A percentile compares a stretch with the other conserved stretches of the same genome.
These are phyloP conservation scores for Dexiosoma caninum DNA, from an alignment of 2,888 invertebrate genomes.

Conservation along the genomic window DNA sequence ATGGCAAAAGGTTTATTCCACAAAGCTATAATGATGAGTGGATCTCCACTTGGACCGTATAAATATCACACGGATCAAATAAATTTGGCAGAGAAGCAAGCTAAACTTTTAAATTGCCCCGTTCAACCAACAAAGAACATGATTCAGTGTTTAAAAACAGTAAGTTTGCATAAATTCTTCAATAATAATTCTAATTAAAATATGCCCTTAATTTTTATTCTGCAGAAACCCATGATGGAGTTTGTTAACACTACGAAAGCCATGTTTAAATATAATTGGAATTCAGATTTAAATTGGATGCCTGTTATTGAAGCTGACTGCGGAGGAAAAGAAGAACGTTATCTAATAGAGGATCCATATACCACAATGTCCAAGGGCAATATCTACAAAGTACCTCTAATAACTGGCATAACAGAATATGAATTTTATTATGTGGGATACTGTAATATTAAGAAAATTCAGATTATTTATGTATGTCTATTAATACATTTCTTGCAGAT, in stretches of 20 bases:
- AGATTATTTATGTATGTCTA: too few relatives aligned
- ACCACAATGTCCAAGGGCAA: conserved; percentile 80
- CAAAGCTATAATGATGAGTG: conserved; percentile 84
- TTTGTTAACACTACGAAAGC: conserved; percentile 68
- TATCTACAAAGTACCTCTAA: conserved; percentile 81
- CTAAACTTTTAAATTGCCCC: conserved; percentile 80
- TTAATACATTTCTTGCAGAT: conserved; percentile 72
- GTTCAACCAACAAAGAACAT: conserved; percentile 79
- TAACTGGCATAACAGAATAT: conserved; percentile 82
- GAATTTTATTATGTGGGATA: conserved; percentile 82
- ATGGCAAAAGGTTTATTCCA: conserved; percentile 85
- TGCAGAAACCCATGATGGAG: conserved; percentile 69
- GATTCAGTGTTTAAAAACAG: conserved; percentile 80
- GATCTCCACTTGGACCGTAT: conserved; percentile 79
- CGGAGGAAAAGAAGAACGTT: conserved; percentile 81
- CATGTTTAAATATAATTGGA: conserved; percentile 73
- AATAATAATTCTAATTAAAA: not conserved
- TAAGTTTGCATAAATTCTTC: conserved; percentile 63
- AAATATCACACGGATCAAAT: conserved; percentile 79
- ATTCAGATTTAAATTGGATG: conserved; percentile 78
- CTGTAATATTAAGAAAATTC: conserved; percentile 69
- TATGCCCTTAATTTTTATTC: not conserved
- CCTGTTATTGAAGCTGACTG: conserved; percentile 83
- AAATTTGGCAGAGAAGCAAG: conserved; percentile 81
- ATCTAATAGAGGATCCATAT: conserved; percentile 81